These are phyloP conservation scores for Pherbina coryleti DNA, from an alignment of 2,888 invertebrate genomes.

Conservation along the genomic window DNA sequence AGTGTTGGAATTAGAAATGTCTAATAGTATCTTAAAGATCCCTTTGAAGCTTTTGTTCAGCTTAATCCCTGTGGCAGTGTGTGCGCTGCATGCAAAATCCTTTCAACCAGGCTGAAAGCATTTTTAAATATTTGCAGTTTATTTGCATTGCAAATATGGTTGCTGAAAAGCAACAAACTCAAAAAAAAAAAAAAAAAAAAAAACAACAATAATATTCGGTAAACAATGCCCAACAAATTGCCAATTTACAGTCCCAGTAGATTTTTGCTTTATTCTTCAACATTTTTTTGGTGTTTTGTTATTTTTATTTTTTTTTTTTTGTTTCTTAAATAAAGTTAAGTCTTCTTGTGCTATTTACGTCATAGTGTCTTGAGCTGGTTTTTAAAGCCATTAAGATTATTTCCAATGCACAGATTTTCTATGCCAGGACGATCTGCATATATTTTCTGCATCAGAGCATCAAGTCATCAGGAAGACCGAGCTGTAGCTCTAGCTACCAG, in stretches of 20 bases:
- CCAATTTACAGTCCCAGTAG: slow-evolving; percentile 54
- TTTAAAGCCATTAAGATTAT: slow-evolving; percentile 60
- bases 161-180: background rate
- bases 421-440: slow-evolving; percentile 20
- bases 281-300: background rate
- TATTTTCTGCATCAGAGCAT: slow-evolving; percentile 21
- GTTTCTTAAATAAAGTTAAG: too few relatives aligned
- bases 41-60: background rate
- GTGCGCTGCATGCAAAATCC: background rate
- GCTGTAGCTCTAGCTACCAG: background rate
- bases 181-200: background rate
- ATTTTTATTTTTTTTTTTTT: too few relatives aligned
- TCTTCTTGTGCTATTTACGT: too few relatives aligned
- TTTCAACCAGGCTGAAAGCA: slow-evolving; percentile 48
- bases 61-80: background rate
- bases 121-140: slow-evolving; percentile 67
- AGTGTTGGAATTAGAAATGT: too few relatives aligned
- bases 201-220: slow-evolving; percentile 51
- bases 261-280: too few relatives aligned
- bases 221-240: slow-evolving; percentile 64
- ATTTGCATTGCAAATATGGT: slow-evolving; percentile 57
- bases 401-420: slow-evolving; percentile 55
- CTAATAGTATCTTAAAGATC: too few relatives aligned
- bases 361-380: background rate
- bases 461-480: background rate